Evolutionary conservation across 1,140 invertebrate species (phyloP), one percentile per base, ranked within the genome.

Genomic region (Aphidius gifuensis): DNA sequence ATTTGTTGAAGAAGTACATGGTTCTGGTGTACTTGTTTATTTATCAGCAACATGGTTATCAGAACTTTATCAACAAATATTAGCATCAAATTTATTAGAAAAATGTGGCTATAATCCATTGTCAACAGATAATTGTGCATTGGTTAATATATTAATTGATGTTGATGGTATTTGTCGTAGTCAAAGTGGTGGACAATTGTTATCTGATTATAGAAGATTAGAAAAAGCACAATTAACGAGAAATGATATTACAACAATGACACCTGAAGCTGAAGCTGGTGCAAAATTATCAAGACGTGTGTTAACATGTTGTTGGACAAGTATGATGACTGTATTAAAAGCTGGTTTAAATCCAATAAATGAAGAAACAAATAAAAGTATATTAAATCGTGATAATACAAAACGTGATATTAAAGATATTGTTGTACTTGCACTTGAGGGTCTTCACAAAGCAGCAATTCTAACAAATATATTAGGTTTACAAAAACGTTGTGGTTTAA

Each of bases 301-400:
- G n/a, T 74, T 97, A 39, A 94, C 92, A 5, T 92, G 90, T 68
- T 95, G 93, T 72, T 97, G 94, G 94, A 89, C 92, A 51, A 92
- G 91, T 0, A 90, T 96, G 82, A 86, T 96, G 49, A 88, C 90
- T n/a, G 90, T 97, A 9, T 80, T 96, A 4, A 91, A 92, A 16
- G 87, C 88, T 0, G 87, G 93, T n/a, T n/a, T n/a, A n/a, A n/a
- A n/a, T n/a, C n/a, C n/a, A n/a, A n/a, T n/a, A n/a, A n/a, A n/a
- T n/a, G n/a, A n/a, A n/a, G n/a, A n/a, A n/a, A n/a, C n/a, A n/a
- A n/a, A n/a, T n/a, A n/a, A n/a, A n/a, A n/a, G n/a, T n/a, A n/a
- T n/a, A n/a, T n/a, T n/a, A n/a, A n/a, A n/a, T n/a, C n/a, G n/a
- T n/a, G n/a, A n/a, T n/a, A n/a, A n/a, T n/a, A n/a, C n/a, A n/a